Percentiles rank a stretch among this genome's conserved stretches.
phyloP scores from a whole-genome alignment of 2,888 invertebrate species.

The Parnassius orleans region DNA sequence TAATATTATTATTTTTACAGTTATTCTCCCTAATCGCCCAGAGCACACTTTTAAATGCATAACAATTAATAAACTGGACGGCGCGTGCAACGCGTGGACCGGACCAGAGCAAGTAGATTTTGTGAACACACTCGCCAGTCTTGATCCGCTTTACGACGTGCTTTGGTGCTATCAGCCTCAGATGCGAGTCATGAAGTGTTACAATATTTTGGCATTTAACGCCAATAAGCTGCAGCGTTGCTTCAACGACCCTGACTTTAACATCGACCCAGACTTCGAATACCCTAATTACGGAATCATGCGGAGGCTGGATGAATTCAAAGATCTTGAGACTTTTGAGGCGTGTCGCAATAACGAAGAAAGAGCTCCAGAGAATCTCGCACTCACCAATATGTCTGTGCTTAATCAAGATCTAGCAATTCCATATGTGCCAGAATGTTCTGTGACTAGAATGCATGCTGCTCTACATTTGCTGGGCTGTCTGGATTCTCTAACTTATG shows the following conservation, averaged over 20 bases:
- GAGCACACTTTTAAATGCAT: slow-evolving; percentile 92
- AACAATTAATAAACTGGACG: slow-evolving; percentile 93
- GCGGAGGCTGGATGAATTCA: slow-evolving; percentile 68
- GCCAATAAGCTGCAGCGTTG: slow-evolving; percentile 72
- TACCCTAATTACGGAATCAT: slow-evolving; percentile 68
- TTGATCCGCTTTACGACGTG: slow-evolving; percentile 96
- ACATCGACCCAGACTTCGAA: slow-evolving; percentile 52
- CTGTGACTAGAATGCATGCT: slow-evolving; percentile 92
- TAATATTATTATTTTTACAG: slow-evolving; percentile 65
- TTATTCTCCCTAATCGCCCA: slow-evolving; percentile 90
- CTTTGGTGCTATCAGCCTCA: slow-evolving; percentile 94
- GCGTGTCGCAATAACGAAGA: slow-evolving; percentile 52
- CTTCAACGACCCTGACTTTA: slow-evolving; percentile 51
- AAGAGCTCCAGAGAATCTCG: slow-evolving; percentile 51
- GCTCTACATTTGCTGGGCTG: slow-evolving; percentile 94
- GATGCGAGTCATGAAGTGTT: slow-evolving; percentile 84
- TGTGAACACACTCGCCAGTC: slow-evolving; percentile 87
- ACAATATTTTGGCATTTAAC: slow-evolving; percentile 92
- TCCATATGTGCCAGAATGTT: slow-evolving; percentile 85
- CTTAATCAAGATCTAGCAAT: slow-evolving; percentile 91
- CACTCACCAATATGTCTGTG: slow-evolving; percentile 80
- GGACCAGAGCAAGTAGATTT: slow-evolving; percentile 93
- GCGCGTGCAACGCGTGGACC: slow-evolving; percentile 91
- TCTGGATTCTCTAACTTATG: slow-evolving; percentile 92
- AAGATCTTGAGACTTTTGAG: slow-evolving; percentile 61